These are phyloP conservation scores for Myotis findleyi DNA, from an alignment of 2,797 vertebrate species.

Conservation along the genomic window DNA sequence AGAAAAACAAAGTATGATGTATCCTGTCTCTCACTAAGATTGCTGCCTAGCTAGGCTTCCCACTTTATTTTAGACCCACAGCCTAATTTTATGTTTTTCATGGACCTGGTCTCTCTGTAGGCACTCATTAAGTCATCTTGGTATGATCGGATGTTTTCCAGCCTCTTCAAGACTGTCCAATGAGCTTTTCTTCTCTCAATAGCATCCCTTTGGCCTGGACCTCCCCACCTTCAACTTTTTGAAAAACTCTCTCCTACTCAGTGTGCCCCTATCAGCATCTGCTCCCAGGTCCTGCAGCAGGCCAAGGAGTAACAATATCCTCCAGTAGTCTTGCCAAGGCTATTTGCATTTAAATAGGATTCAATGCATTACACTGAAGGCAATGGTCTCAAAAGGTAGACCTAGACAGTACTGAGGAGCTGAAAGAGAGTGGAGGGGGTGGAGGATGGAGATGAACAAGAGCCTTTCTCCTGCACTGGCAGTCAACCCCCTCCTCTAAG, in stretches of 20 bases:
- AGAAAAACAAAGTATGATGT: background rate
- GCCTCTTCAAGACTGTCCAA: background rate
- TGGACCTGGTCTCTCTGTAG: background rate
- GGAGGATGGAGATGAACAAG: background rate
- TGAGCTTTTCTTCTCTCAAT: background rate
- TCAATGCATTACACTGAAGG: background rate
- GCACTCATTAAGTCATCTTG: background rate
- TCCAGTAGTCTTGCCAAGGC: background rate
- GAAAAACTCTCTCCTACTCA: background rate
- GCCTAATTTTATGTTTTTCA: background rate
- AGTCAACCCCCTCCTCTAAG: background rate
- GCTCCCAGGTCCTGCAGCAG: background rate
- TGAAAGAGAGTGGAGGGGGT: background rate
- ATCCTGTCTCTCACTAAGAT: background rate
- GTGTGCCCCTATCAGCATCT: background rate
- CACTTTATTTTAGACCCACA: background rate
- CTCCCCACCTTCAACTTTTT: background rate
- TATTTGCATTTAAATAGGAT: slow-evolving; percentile 64
- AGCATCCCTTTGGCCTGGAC: background rate
- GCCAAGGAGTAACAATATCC: background rate
- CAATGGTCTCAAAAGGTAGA: slow-evolving; percentile 1
- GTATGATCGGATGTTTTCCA: background rate
- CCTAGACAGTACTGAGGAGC: background rate
- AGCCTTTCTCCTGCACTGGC: background rate
- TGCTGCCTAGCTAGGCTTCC: background rate